phyloP scores from a whole-genome alignment of 2,113 vertebrate species.

The Phyllopteryx taeniolatus region DNA sequence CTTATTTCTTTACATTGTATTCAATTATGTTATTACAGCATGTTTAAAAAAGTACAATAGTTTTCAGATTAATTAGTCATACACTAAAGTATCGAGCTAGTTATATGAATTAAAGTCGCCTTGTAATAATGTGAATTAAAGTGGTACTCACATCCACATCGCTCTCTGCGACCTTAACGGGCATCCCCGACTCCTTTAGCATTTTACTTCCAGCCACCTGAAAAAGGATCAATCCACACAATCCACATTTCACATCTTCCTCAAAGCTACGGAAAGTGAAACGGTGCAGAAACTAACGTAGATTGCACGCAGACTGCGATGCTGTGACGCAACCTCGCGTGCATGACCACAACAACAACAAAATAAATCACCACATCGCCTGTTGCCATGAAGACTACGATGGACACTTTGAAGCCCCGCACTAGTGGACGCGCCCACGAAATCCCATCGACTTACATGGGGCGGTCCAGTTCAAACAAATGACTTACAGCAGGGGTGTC shows the following conservation, averaged over 20 bases:
- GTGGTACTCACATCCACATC: constrained; percentile 88
- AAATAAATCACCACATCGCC: constrained; percentile 25
- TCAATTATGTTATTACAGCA: no score
- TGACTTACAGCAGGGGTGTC: neutral
- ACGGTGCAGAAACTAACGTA: constrained; percentile 2
- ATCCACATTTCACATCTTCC: constrained; percentile 6
- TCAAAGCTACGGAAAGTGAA: neutral
- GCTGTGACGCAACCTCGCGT: constrained; percentile 17
- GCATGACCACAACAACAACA: constrained; percentile 17
- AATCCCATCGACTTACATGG: neutral
- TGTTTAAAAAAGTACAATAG: no score
- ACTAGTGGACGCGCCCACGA: constrained; percentile 7
- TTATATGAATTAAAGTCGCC: neutral
- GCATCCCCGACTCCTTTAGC: constrained; percentile 80
- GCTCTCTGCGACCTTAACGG: constrained; percentile 91
- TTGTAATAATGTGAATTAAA: neutral
- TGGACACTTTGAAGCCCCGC: constrained; percentile 54
- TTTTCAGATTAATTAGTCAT: no score
- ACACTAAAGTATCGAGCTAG: no score
- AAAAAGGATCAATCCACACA: constrained; percentile 31
- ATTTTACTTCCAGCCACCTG: constrained; percentile 84
- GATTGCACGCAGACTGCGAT: constrained; percentile 11
- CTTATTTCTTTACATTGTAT: no score
- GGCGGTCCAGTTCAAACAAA: neutral
- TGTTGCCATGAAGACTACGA: constrained; percentile 36